Base-by-base conservation (phyloP, 1,140 invertebrate genomes). In the Ericerus pela region DNA sequence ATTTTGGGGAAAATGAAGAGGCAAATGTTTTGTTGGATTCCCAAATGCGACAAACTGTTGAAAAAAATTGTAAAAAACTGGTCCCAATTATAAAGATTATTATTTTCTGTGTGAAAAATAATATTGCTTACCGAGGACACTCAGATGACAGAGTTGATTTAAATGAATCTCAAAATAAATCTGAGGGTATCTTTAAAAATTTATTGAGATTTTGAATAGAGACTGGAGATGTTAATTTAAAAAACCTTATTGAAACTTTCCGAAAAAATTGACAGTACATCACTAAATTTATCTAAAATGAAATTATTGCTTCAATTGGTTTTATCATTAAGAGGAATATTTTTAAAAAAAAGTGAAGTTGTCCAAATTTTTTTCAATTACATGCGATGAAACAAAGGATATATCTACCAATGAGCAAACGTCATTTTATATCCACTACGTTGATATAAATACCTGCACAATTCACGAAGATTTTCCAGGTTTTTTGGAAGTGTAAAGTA, bases 181-280 rank as follows among this genome's bases (percentile, higher is more conserved):
- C 62, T 26, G n/a, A n/a, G 53, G 59, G 61, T 28, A 62, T 62
- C 51, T 64, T 63, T 37, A 53, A 61, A 55, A 58, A 53, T 38
- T 53, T 63, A 8, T 58, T 65, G 51, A 30, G 60, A 41, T 63
- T 58, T 38, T 24, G 57, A 56, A 30, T 54, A 27, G 53, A 63
- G 28, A 56, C 56, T 54, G 63, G 60, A 6, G 58, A 59, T 20
- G 36, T 14, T 20, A 29, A 61, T 58, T 54, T 27, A 52, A 60
- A 51, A 36, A 61, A 30, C 33, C 59, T 41, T 60, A 56, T 51
- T 37, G 60, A 53, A 22, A 10, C 3, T 3, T 28, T 31, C 6
- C 30, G 29, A 33, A 54, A 41, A 29, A 54, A 41, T 6, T 37
- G 31, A n/a, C 26, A 12, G 5, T 31, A 31, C 28, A 54, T 41